Percentiles rank a stretch among this genome's conserved stretches.
Conservation (phyloP, 2,888 invertebrate species). For the Mimas tiliae region DNA sequence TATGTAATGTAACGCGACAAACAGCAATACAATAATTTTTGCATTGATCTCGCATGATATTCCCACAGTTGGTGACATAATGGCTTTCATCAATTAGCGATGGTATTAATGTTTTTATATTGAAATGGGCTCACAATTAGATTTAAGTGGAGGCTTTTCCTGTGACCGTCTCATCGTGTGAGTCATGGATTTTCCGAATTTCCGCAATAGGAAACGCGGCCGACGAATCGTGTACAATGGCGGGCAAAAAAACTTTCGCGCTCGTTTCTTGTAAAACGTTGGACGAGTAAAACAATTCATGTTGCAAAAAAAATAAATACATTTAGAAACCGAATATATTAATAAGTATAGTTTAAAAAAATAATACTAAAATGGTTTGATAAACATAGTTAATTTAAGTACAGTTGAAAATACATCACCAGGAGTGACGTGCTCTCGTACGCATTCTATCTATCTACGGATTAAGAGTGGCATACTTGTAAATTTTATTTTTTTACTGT, state of each 20-base stretch:
- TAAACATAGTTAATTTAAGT: not conserved
- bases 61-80: conserved; percentile 65
- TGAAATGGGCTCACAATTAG: conserved; percentile 61
- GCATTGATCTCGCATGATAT: conserved; percentile 48
- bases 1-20: not conserved
- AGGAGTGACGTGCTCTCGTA: no score
- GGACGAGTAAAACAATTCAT: not conserved
- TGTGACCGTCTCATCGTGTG: conserved; percentile 62
- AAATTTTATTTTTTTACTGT: not conserved
- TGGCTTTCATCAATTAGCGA: conserved; percentile 59
- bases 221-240: conserved; percentile 3
- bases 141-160: conserved; percentile 70
- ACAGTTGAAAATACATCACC: not conserved
- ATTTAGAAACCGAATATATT: not conserved
- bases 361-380: no score
- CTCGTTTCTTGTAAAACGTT: not conserved
- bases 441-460: no score
- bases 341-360: no score
- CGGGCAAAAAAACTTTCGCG: conserved; percentile 9
- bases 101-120: conserved; percentile 47
- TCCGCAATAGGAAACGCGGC: conserved; percentile 44
- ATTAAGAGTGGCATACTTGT: not conserved
- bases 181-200: conserved; percentile 81
- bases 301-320: not conserved
- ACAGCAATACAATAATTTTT: conserved; percentile 29